A percentile compares a stretch with the other conserved stretches of the same genome.
Conservation (phyloP, 1,140 invertebrate genomes). For the Bombus fervidus region DNA sequence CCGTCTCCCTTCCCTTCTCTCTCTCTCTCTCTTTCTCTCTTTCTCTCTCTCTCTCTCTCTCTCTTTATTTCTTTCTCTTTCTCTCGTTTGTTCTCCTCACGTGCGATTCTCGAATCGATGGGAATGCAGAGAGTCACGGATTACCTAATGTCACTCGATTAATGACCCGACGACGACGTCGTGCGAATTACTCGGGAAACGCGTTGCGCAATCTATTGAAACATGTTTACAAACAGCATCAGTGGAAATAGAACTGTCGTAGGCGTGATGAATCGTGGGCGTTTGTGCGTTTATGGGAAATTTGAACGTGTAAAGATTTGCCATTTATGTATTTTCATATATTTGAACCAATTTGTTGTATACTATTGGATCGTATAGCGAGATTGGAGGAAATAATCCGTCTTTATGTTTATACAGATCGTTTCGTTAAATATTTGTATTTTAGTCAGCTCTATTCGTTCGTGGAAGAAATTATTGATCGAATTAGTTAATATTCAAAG, state of each 20-base stretch:
- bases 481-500: not conserved
- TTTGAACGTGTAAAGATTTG: not conserved
- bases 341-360: not conserved
- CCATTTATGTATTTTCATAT: too few species aligned
- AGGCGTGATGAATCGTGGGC: not conserved
- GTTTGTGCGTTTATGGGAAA: not conserved
- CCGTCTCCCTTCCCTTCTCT: not conserved
- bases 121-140: slow-evolving; percentile 17
- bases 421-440: not conserved
- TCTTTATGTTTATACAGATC: too few species aligned
- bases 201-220: slow-evolving; percentile 12
- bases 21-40: too few species aligned
- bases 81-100: not conserved
- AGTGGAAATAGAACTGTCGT: not conserved
- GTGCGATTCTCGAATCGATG: slow-evolving; percentile 35
- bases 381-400: too few species aligned
- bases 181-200: slow-evolving; percentile 4
- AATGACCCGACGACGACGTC: slow-evolving; percentile 1
- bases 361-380: too few species aligned
- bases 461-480: too few species aligned
- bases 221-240: slow-evolving; percentile 41
- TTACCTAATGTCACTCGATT: slow-evolving; percentile 32
- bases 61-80: not conserved
- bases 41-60: too few species aligned
- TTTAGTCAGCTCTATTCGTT: too few species aligned